Conservation (phyloP, 2,113 vertebrate genomes). For the mouse (Mus musculus) region DNA sequence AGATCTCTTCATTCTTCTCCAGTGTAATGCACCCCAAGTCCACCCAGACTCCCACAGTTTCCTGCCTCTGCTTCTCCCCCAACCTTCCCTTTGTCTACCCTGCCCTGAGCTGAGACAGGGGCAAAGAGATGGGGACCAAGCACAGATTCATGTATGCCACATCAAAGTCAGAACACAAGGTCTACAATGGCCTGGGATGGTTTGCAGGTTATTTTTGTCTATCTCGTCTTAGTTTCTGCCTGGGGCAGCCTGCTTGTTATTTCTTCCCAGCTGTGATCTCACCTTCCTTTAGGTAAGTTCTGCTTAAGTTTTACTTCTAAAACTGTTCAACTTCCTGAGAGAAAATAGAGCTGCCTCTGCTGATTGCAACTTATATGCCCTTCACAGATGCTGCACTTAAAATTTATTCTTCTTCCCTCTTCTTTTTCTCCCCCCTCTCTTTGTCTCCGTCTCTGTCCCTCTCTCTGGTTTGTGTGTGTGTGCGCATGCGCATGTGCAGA, state of each 20-base stretch:
- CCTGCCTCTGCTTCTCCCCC: not conserved
- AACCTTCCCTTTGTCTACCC: too few species aligned
- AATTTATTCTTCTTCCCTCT: not conserved
- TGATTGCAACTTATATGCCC: not conserved
- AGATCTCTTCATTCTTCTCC: not conserved
- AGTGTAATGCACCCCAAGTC: not conserved
- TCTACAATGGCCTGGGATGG: too few species aligned
- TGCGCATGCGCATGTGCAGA: not conserved
- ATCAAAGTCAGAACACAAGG: not conserved
- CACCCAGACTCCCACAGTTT: not conserved
- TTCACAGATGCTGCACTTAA: not conserved
- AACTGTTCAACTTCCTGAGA: not conserved
- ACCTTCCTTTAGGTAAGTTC: not conserved
- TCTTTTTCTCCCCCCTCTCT: not conserved
- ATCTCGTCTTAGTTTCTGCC: not conserved
- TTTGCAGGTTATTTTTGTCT: not conserved
- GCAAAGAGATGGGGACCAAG: rapidly evolving
- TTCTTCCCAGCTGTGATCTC: not conserved
- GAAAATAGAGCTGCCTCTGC: not conserved
- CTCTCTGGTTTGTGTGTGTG: too few species aligned
- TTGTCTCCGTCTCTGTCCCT: not conserved
- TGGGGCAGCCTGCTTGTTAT: too few species aligned
- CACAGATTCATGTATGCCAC: not conserved
- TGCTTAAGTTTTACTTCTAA: not conserved
- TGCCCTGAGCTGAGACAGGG: too few species aligned